Conservation (phyloP, 2,797 vertebrate species). For the Hafferia zeledoni region DNA sequence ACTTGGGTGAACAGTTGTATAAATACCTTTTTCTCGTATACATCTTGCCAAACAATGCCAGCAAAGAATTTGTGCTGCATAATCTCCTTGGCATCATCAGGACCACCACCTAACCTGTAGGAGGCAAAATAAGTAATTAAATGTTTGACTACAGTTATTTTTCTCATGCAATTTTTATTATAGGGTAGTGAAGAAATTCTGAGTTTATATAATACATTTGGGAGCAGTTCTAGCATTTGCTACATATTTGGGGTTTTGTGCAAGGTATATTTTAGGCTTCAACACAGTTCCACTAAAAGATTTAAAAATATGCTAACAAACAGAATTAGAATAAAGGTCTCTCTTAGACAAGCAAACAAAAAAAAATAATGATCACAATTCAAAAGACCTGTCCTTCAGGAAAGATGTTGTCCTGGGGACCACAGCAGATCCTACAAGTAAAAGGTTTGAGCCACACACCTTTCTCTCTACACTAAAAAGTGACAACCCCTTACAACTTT, state of each 20-base stretch:
- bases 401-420: background rate
- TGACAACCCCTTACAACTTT: background rate
- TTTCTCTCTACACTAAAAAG: background rate
- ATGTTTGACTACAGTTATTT: constrained; percentile 12
- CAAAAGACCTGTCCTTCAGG: background rate
- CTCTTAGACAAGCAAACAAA: background rate
- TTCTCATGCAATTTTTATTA: background rate
- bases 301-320: background rate
- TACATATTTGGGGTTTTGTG: background rate
- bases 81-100: constrained; percentile 96
- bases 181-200: background rate
- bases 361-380: background rate
- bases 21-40: constrained; percentile 96
- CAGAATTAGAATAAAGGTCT: background rate
- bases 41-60: constrained; percentile 94
- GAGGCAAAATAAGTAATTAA: constrained; percentile 11
- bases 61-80: constrained; percentile 98
- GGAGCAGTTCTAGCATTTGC: background rate
- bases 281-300: background rate
- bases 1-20: background rate
- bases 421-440: background rate
- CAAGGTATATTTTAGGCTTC: background rate
- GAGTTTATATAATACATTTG: background rate
- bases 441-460: background rate
- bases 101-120: constrained; percentile 91